Evolutionary conservation across 2,797 vertebrate genomes (phyloP).

Genomic region (Pangasius sanitwongsei): DNA sequence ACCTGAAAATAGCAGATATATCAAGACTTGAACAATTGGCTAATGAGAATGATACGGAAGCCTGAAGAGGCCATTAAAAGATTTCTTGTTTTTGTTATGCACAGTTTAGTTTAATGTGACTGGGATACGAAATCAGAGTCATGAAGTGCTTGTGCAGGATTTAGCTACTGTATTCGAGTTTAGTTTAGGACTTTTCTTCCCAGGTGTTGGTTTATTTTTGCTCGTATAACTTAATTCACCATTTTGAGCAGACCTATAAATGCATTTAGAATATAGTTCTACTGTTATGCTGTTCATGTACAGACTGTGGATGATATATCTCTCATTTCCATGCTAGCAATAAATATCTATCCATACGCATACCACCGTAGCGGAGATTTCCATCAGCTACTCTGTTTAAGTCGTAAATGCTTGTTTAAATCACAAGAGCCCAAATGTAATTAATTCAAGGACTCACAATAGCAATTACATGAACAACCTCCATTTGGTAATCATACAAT

Average conservation of each 20-base stretch:
- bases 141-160: background rate
- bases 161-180: background rate
- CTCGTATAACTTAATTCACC: background rate
- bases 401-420: background rate
- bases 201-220: background rate
- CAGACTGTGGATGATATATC: no score
- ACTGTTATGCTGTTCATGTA: no score
- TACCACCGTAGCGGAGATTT: no score
- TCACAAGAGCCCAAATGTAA: background rate
- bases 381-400: background rate
- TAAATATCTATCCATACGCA: no score
- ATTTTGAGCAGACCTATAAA: background rate
- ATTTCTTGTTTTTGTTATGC: background rate
- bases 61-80: background rate
- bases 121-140: background rate
- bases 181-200: background rate
- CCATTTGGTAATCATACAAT: no score
- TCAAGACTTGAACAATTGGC: background rate
- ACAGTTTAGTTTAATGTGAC: background rate
- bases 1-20: no score
- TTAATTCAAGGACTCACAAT: no score
- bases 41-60: background rate
- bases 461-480: background rate
- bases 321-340: no score
- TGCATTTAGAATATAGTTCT: no score